Evolutionary conservation across 2,888 invertebrate genomes (phyloP).

Genomic region (Heliconius aoede): DNA sequence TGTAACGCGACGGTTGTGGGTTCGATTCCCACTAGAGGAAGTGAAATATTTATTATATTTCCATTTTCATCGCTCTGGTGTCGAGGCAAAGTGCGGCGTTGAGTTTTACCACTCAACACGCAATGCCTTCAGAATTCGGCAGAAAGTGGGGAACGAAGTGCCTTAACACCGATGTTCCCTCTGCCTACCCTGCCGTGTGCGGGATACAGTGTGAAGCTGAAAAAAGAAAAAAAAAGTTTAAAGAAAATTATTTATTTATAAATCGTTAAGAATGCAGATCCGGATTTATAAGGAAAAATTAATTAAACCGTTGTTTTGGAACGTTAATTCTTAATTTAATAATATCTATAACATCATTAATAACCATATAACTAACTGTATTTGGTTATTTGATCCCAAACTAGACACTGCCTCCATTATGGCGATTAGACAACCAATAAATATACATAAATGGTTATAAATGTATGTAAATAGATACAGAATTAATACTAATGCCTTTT

Average conservation of each 20-base stretch:
- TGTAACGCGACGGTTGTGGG: too few relatives aligned
- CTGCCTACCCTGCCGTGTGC: too few relatives aligned
- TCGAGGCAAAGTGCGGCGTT: too few relatives aligned
- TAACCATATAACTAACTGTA: not conserved
- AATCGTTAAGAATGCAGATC: conserved; percentile 7
- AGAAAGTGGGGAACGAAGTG: too few relatives aligned
- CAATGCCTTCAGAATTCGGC: too few relatives aligned
- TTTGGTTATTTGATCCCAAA: conserved; percentile 2
- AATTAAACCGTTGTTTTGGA: not conserved
- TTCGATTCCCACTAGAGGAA: too few relatives aligned
- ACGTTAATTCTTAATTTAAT: not conserved
- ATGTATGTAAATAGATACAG: conserved; percentile 7
- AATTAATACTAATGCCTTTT: not conserved
- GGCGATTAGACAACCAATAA: not conserved
- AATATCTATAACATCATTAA: not conserved
- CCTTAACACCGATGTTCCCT: too few relatives aligned
- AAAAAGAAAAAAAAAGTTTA: too few relatives aligned
- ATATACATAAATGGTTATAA: conserved; percentile 7
- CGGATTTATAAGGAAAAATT: not conserved
- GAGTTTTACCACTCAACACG: too few relatives aligned
- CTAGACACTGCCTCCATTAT: conserved; percentile 4
- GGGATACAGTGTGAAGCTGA: too few relatives aligned
- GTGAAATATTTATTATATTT: too few relatives aligned
- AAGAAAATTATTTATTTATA: not conserved
- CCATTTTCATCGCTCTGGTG: too few relatives aligned